Percentiles rank a stretch among this genome's conserved stretches.
phyloP scores from a whole-genome alignment of 2,888 invertebrate species.

The Torymus aiolomorphi region DNA sequence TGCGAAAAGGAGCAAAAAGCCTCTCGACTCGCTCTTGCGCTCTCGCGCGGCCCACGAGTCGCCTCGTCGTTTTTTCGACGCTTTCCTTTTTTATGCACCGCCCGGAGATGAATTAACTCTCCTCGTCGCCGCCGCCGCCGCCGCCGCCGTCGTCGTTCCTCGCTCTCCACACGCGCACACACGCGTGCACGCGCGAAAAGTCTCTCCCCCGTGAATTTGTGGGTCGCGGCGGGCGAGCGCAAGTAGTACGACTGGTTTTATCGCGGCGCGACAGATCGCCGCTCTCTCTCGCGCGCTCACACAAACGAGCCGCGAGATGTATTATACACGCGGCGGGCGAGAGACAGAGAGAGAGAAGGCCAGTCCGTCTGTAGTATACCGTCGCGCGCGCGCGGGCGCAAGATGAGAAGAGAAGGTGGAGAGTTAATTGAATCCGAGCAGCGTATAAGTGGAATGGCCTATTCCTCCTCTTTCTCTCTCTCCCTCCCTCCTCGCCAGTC shows the following conservation, averaged over 20 bases:
- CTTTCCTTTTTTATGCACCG: too few relatives aligned
- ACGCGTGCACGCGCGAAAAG: too few relatives aligned
- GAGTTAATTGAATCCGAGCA: slow-evolving; percentile 76
- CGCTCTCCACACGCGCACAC: too few relatives aligned
- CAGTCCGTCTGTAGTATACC: too few relatives aligned
- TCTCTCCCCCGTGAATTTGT: slow-evolving; percentile 63
- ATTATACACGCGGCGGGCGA: slow-evolving; percentile 54
- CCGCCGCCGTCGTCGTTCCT: too few relatives aligned
- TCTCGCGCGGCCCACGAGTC: not conserved
- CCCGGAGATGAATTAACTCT: too few relatives aligned
- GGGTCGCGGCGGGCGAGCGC: slow-evolving; percentile 51
- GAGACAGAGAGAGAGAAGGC: slow-evolving; percentile 9
- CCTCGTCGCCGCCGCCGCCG: too few relatives aligned
- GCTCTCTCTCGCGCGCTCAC: slow-evolving; percentile 56
- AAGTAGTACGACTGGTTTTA: slow-evolving; percentile 48
- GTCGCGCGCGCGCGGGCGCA: slow-evolving; percentile 6
- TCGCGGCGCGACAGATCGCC: slow-evolving; percentile 43
- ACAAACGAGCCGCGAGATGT: slow-evolving; percentile 61
- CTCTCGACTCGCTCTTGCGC: too few relatives aligned
- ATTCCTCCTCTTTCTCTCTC: slow-evolving; percentile 65
- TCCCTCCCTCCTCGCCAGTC: slow-evolving; percentile 46
- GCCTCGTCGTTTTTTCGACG: too few relatives aligned
- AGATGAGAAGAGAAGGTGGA: slow-evolving; percentile 67
- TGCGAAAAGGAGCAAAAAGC: not conserved
- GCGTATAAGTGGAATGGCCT: slow-evolving; percentile 76